Evolutionary conservation across 1,140 invertebrate species (phyloP).

Genomic region (Neodiprion fabricii): DNA sequence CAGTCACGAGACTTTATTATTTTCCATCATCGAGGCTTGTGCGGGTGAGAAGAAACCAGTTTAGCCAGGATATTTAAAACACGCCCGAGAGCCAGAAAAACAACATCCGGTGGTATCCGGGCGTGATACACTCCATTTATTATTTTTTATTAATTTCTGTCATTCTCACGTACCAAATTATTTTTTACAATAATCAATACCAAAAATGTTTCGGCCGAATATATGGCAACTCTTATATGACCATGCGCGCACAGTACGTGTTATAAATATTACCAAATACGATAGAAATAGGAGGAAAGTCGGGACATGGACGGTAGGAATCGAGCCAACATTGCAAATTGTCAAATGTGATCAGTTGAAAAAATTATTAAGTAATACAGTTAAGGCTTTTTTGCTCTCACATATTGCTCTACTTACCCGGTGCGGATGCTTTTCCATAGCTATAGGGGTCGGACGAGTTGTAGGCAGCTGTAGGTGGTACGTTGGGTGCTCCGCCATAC

Average conservation of each 20-base stretch:
- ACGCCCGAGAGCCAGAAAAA: background rate
- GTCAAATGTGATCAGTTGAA: background rate
- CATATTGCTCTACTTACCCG: slow-evolving; percentile 39
- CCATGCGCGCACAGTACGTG: background rate
- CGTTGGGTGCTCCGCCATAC: slow-evolving; percentile 52
- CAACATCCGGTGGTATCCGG: too few relatives aligned
- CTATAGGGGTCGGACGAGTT: slow-evolving; percentile 54
- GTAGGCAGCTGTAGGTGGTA: slow-evolving; percentile 48
- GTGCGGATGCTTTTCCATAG: slow-evolving; percentile 57
- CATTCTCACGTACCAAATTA: too few relatives aligned
- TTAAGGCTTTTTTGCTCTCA: background rate
- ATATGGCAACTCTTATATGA: too few relatives aligned
- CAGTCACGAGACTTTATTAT: background rate
- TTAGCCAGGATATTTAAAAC: background rate
- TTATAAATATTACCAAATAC: slow-evolving; percentile 4
- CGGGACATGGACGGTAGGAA: background rate
- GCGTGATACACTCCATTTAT: too few relatives aligned
- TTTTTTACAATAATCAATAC: too few relatives aligned
- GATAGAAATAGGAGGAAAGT: background rate
- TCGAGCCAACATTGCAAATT: too few relatives aligned
- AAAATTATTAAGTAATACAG: background rate
- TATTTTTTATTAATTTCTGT: too few relatives aligned
- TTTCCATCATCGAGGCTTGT: background rate
- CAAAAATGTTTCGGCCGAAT: too few relatives aligned
- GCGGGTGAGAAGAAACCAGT: background rate